These are phyloP conservation scores for Xenopus tropicalis DNA, from an alignment of 2,113 vertebrate genomes.

Conservation along the genomic window UCB_Xtro_10.0 CM004450.2:61362001-61362500, in stretches of 20 bases:
- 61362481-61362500: background rate
- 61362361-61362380: background rate
- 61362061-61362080: slow-evolving; percentile 28
- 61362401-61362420: background rate
- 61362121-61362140: slow-evolving; percentile 43
- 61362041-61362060: slow-evolving; percentile 37
- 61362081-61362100: slow-evolving; percentile 42
- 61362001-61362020: slow-evolving; percentile 65
- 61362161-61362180: slow-evolving; percentile 12
- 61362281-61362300: slow-evolving; percentile 45
- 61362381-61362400: slow-evolving; percentile 1
- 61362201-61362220: slow-evolving; percentile 41
- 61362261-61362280: slow-evolving; percentile 37
- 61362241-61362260: slow-evolving; percentile 36
- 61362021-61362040: slow-evolving; percentile 47
- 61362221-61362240: slow-evolving; percentile 40
- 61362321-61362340: slow-evolving; percentile 46
- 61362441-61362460: background rate
- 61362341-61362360: slow-evolving; percentile 4
- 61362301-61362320: slow-evolving; percentile 47
- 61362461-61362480: background rate
- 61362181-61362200: slow-evolving; percentile 27
- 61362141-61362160: slow-evolving; percentile 45
- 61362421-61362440: background rate
- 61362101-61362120: slow-evolving; percentile 34